Percentiles rank a stretch among this genome's conserved stretches.
Evolutionary conservation across 2,797 vertebrate species (phyloP).

Genomic region (Synanceia verrucosa): DNA sequence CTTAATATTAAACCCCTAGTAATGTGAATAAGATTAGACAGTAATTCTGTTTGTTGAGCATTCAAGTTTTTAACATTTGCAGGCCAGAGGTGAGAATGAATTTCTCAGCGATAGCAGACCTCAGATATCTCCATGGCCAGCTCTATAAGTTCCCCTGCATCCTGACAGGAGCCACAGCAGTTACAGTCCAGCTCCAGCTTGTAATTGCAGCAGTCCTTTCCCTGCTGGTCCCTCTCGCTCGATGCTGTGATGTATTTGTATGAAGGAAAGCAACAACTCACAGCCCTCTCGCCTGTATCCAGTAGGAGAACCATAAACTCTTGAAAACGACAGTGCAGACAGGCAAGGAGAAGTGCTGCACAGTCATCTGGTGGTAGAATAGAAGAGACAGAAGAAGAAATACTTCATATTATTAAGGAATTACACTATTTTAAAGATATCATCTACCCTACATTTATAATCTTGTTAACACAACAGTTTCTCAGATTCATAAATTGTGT

Average conservation of each 20-base stretch:
- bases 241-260: conserved; percentile 80
- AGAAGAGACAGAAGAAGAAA: neutral
- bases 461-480: neutral
- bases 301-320: conserved; percentile 87
- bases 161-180: conserved; percentile 86
- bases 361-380: conserved; percentile 87
- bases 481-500: neutral
- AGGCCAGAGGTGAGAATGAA: neutral
- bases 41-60: neutral
- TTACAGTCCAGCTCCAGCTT: conserved; percentile 86
- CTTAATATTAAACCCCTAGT: neutral
- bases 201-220: conserved; percentile 81
- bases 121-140: conserved; percentile 92
- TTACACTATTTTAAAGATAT: neutral
- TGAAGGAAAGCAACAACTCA: conserved; percentile 84
- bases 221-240: conserved; percentile 58
- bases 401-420: no score
- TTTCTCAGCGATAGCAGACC: conserved; percentile 86
- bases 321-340: conserved; percentile 88
- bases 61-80: neutral
- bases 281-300: conserved; percentile 79
- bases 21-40: conserved; percentile 1
- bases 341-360: conserved; percentile 87
- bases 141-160: conserved; percentile 87
- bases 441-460: neutral